phyloP scores from a whole-genome alignment of 2,888 invertebrate species.

The Incurvaria masculella region DNA sequence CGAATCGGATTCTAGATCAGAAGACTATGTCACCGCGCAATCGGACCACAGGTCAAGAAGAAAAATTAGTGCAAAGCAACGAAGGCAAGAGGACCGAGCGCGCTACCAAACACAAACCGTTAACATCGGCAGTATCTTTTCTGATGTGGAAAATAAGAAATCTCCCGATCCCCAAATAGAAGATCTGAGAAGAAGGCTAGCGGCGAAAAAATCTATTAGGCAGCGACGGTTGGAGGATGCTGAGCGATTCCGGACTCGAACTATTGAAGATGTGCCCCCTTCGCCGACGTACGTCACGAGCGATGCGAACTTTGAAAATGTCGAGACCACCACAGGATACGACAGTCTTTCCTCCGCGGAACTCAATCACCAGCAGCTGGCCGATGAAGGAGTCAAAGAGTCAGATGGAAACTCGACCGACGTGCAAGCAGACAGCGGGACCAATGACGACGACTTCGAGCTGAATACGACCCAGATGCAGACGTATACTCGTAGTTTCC shows the following conservation, averaged over 20 bases:
- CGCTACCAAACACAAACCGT: constrained; percentile 68
- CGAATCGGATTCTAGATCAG: constrained; percentile 36
- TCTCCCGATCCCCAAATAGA: constrained; percentile 36
- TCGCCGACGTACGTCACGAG: constrained; percentile 48
- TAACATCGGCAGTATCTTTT: constrained; percentile 32
- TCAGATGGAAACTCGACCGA: constrained; percentile 28
- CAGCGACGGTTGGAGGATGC: constrained; percentile 63
- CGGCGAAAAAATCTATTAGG: constrained; percentile 48
- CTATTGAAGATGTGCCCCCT: constrained; percentile 53
- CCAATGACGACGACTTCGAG: constrained; percentile 71
- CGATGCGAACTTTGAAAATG: constrained; percentile 44
- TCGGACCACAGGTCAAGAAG: constrained; percentile 35
- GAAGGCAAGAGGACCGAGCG: constrained; percentile 62
- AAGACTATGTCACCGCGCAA: constrained; percentile 34
- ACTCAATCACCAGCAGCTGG: constrained; percentile 33
- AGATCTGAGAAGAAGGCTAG: constrained; percentile 35
- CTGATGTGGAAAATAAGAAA: constrained; percentile 19
- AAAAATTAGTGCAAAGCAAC: constrained; percentile 61
- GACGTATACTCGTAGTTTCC: constrained; percentile 56
- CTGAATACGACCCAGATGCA: constrained; percentile 57
- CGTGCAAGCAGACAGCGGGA: constrained; percentile 58
- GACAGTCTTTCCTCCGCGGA: constrained; percentile 49
- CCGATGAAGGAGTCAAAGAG: constrained; percentile 28
- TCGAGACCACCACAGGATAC: constrained; percentile 49
- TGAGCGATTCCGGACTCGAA: constrained; percentile 72